phyloP scores from a whole-genome alignment of 2,113 vertebrate genomes.

The Saccopteryx leptura region DNA sequence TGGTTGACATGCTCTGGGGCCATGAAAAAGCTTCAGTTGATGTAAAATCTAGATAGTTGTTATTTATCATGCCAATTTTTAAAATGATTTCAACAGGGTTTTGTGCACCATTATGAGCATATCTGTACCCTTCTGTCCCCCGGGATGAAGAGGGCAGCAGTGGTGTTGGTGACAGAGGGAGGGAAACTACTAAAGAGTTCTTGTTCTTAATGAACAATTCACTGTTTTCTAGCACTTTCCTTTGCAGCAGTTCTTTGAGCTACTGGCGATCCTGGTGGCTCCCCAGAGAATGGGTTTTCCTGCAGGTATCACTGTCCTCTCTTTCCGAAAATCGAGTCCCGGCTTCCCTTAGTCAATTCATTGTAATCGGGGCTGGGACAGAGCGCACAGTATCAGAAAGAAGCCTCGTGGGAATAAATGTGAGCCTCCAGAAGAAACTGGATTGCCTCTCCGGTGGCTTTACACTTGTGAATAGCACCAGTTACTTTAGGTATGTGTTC shows the following conservation, averaged over 20 bases:
- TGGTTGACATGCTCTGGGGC: neutral
- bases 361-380: neutral
- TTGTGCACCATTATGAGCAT: neutral
- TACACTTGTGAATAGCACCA: neutral
- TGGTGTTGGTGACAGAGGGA: neutral
- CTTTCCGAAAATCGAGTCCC: neutral
- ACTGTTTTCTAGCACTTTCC: neutral
- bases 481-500: neutral
- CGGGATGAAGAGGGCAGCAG: neutral
- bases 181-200: neutral
- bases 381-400: neutral
- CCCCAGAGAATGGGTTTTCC: neutral
- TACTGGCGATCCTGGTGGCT: neutral
- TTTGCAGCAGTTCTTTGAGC: neutral
- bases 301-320: neutral
- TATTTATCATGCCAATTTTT: neutral
- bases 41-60: neutral
- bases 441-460: neutral
- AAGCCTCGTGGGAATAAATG: neutral
- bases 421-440: neutral
- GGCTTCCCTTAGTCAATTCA: neutral
- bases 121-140: neutral
- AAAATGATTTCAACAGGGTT: neutral
- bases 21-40: neutral
- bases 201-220: conserved; percentile 14